These are phyloP conservation scores for Clamator glandarius DNA, from an alignment of 2,797 vertebrate species.

Conservation along the genomic window DNA sequence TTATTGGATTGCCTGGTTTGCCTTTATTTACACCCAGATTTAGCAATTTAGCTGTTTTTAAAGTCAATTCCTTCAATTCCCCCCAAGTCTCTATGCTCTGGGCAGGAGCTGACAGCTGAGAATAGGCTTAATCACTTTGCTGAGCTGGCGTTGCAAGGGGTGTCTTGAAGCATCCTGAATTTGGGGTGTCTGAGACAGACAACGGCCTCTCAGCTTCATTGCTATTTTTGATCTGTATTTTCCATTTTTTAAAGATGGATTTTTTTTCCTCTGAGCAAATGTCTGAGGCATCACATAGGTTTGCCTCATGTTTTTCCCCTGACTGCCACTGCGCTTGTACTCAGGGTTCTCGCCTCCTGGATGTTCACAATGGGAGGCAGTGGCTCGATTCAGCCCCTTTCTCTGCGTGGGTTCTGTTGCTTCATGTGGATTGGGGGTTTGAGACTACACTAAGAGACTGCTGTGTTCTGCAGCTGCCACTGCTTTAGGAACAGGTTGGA, in stretches of 20 bases:
- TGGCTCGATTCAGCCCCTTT: background rate
- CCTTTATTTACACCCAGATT: background rate
- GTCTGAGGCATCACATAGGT: background rate
- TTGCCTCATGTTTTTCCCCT: background rate
- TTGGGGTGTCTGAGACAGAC: background rate
- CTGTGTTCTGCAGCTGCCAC: background rate
- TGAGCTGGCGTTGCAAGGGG: background rate
- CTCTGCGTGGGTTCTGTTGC: background rate
- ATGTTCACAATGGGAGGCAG: background rate
- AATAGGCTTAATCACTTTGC: background rate
- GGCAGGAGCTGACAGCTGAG: background rate
- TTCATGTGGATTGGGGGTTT: background rate
- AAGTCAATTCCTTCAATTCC: background rate
- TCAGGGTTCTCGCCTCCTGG: background rate
- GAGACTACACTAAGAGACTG: background rate
- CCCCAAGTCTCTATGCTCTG: accelerated
- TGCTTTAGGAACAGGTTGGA: accelerated
- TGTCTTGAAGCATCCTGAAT: background rate
- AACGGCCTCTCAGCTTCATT: background rate
- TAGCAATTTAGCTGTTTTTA: background rate
- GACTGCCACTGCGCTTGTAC: background rate
- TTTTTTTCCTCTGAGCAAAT: background rate
- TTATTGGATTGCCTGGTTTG: background rate
- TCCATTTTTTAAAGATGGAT: background rate
- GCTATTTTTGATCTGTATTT: background rate